Base-by-base conservation (phyloP, 2,888 invertebrate genomes). In the Dynastes tityus region DNA sequence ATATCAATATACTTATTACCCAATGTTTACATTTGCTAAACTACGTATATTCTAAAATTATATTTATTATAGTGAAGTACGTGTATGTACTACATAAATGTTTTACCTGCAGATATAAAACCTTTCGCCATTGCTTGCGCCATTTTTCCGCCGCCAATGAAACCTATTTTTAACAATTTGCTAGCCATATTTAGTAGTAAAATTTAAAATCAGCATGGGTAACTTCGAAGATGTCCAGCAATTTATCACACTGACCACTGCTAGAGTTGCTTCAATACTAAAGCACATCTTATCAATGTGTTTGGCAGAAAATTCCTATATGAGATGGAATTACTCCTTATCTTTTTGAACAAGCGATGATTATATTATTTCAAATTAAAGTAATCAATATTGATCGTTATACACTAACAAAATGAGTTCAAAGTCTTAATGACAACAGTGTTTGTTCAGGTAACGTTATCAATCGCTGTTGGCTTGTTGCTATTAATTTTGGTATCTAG, bases 81-180 rank as follows among this genome's bases (percentile, higher is more conserved):
- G 29, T 32, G 29, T 63, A 13, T n/a, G 11, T 49, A 76, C 16
- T 8, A 67, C n/a, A 16, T n/a, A 74, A 45, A 1, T 49, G 27
- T 84, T 85, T 89, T 90, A 96, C 97, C 97, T 85, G 96, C 93
- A 77, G 94, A 91, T 85, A 97, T 94, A 84, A 98, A 95, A 81
- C 97, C 97, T 87, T 95, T 95, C 8, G 96, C 97, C 86, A 98
- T 90, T 0, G 97, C 97, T 86, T 96, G 96, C 0, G 97, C 98
- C 92, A 98, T 94, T 87, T 95, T 95, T 13, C 98, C 98, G 45
- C 96, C 97, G 1, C 98, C 98, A 65, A 98, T 92, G 87, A 98
- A 97, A 2, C 98, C 98, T 83, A 98, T 95, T 90, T 93, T 94
- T 90, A 95, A 83, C 87, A 91, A 89, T 79, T 89, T 90, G 58